phyloP scores from a whole-genome alignment of 2,113 vertebrate species.

The Crotalus horridus region DNA sequence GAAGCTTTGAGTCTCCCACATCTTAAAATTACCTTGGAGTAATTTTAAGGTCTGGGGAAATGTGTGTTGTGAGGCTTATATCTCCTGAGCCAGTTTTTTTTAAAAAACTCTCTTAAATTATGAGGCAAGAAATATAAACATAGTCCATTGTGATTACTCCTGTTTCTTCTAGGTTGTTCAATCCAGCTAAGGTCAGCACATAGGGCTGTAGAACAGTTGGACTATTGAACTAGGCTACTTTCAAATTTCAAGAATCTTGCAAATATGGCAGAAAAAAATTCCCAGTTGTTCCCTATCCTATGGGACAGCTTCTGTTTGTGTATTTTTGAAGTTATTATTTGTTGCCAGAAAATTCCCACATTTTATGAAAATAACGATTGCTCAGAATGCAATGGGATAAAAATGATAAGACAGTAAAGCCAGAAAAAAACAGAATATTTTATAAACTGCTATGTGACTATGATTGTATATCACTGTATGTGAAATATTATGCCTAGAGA shows the following conservation, averaged over 20 bases:
- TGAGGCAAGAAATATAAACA: neutral
- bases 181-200: neutral
- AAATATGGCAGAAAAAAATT: neutral
- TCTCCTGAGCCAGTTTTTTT: neutral
- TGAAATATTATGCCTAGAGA: neutral
- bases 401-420: neutral
- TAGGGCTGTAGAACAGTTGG: neutral
- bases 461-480: neutral
- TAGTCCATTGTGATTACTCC: neutral
- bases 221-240: neutral
- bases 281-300: neutral
- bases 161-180: neutral
- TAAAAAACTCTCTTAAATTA: neutral
- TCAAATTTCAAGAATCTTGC: neutral
- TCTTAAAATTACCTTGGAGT: neutral
- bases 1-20: neutral
- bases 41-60: neutral
- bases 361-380: neutral
- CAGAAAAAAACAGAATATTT: neutral
- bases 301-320: neutral
- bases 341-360: neutral
- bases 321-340: neutral
- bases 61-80: neutral
- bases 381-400: neutral
- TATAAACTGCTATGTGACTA: neutral